These are phyloP conservation scores for Agrochola circellaris DNA, from an alignment of 2,888 invertebrate species.

Conservation along the genomic window DNA sequence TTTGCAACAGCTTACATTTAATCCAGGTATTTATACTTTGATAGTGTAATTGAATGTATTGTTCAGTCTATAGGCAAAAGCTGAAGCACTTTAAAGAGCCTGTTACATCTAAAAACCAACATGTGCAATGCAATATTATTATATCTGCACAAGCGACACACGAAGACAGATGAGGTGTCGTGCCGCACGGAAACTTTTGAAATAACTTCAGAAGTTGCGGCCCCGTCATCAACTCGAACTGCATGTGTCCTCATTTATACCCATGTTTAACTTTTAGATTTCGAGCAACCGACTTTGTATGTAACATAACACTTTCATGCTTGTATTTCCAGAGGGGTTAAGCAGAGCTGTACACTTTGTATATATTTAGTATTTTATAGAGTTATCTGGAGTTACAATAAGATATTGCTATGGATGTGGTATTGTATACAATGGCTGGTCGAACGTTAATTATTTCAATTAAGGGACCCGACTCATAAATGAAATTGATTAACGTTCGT, in stretches of 20 bases:
- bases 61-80: not conserved
- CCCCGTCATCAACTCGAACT: conserved; percentile 35
- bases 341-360: not conserved
- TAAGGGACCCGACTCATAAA: no score
- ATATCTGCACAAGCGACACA: conserved; percentile 19
- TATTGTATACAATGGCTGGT: no score
- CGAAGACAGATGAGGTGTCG: conserved; percentile 28
- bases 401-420: no score
- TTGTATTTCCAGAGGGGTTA: not conserved
- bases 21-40: not conserved
- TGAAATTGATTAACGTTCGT: no score
- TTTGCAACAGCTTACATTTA: not conserved
- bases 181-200: conserved; percentile 33
- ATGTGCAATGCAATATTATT: conserved; percentile 6
- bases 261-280: conserved; percentile 28
- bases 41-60: not conserved
- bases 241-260: conserved; percentile 36
- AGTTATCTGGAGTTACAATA: not conserved
- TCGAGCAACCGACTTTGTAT: conserved; percentile 5
- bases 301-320: not conserved
- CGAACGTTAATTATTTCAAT: no score
- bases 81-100: not conserved
- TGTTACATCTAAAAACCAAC: not conserved
- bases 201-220: conserved; percentile 45
- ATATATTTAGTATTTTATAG: not conserved